Evolutionary conservation across 2,888 invertebrate genomes (phyloP), one percentile per base, ranked within the genome.

Genomic region (Tolmerus cingulatus): DNA sequence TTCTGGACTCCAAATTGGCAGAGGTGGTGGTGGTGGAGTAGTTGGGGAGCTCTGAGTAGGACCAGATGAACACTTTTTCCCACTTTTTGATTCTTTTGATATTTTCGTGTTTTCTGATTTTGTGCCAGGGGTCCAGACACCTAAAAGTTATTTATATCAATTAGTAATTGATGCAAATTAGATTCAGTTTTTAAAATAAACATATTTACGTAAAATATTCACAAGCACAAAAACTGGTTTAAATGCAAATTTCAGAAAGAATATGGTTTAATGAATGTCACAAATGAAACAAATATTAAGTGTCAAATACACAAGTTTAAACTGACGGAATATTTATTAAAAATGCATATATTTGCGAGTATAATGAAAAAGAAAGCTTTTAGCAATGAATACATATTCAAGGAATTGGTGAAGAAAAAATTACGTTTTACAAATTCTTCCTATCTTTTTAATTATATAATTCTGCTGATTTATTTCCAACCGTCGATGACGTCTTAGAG

Each of bases 1-100:
- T 90, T 94, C 94, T 14, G 97, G 97, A 40, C 95, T 95, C 97
- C 97, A 97, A 89, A 97, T 94, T 27, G 96, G 95, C 78, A 95
- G 94, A 90, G 93, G 94, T 88, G 94, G 91, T 23, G 91, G 91
- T 37, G 90, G 89, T 4, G 91, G 91, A 7, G 89, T 74, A 88
- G 87, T 82, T 87, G 87, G 55, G 19, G 89, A 88, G 88, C 91
- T 93, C 91, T 93, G 93, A 66, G 9, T 27, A 66, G 66, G 27
- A 66, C 93, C 91, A 90, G 93, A 90, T 91, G 93, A 89, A 91
- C 92, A 89, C 90, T 92, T 90, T 91, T 92, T 88, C 91, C 91
- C 89, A 91, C 91, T 89, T 81, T 88, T 51, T 16, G 51, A 74
- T 30, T 51, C 88, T 87, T 55, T 87, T 86, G 77, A 87, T 87